phyloP scores from a whole-genome alignment of 2,113 vertebrate species.

The Eurypyga helias region DNA sequence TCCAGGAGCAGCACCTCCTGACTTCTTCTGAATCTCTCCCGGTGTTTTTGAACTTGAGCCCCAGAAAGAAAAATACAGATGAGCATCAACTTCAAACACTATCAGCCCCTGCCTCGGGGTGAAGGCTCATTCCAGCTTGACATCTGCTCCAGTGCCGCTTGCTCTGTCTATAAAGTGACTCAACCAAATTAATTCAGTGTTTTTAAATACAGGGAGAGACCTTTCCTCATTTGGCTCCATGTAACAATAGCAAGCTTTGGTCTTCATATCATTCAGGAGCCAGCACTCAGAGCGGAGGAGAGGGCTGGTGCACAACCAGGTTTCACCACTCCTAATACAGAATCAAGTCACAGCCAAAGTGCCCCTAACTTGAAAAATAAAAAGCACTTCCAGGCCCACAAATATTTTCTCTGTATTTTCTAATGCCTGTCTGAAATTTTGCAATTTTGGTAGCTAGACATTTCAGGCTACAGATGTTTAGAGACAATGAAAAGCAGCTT shows the following conservation, averaged over 20 bases:
- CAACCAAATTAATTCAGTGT: not conserved
- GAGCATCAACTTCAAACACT: not conserved
- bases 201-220: not conserved
- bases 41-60: not conserved
- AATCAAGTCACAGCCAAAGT: not conserved
- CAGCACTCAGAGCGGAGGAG: not conserved
- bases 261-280: not conserved
- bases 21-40: not conserved
- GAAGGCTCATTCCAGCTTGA: not conserved
- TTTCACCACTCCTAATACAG: not conserved
- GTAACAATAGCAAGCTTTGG: not conserved
- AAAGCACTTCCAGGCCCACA: not conserved
- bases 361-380: not conserved
- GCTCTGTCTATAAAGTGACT: not conserved
- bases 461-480: not conserved
- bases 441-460: not conserved
- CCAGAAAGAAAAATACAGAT: not conserved
- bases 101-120: not conserved
- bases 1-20: not conserved
- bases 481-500: not conserved
- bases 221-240: not conserved
- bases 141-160: not conserved
- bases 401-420: not conserved
- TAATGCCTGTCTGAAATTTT: not conserved
- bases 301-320: not conserved